Evolutionary conservation across 2,113 vertebrate species (phyloP).

Genomic region (Oreochromis tanganicae): DNA sequence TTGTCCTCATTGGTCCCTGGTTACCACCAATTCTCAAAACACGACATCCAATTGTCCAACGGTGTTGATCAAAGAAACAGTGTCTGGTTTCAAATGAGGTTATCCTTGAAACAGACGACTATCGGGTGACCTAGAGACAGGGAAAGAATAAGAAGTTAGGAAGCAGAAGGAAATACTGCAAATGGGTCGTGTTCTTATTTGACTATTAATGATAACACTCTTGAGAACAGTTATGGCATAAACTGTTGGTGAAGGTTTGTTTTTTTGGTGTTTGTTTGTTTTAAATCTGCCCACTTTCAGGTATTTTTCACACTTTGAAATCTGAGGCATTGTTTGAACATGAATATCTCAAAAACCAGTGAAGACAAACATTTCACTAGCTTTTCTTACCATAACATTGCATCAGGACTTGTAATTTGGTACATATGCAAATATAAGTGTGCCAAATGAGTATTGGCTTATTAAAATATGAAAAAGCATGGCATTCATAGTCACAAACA

Average conservation of each 20-base stretch:
- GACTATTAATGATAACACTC: not conserved
- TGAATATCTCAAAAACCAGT: not conserved
- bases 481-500: not conserved
- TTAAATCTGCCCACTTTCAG: not conserved
- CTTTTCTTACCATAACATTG: not conserved
- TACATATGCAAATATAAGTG: not conserved
- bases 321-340: not conserved
- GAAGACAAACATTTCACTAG: not conserved
- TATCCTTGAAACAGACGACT: slow-evolving; percentile 54
- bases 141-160: not conserved
- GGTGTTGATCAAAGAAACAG: slow-evolving; percentile 22
- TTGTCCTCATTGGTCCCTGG: slow-evolving; percentile 44
- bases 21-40: slow-evolving; percentile 36
- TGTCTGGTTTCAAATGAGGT: slow-evolving; percentile 19
- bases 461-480: not conserved
- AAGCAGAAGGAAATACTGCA: not conserved
- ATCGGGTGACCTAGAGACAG: slow-evolving; percentile 74
- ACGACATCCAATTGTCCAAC: slow-evolving; percentile 46
- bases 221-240: not conserved
- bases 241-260: not conserved
- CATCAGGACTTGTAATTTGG: not conserved
- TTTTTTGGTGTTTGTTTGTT: not conserved
- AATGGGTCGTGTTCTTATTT: not conserved
- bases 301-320: not conserved
- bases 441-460: not conserved